A percentile compares a stretch with the other conserved stretches of the same genome.
These are phyloP conservation scores for Drosophila rhopaloa DNA, from an alignment of 1,140 invertebrate species.

Conservation along the genomic window DNA sequence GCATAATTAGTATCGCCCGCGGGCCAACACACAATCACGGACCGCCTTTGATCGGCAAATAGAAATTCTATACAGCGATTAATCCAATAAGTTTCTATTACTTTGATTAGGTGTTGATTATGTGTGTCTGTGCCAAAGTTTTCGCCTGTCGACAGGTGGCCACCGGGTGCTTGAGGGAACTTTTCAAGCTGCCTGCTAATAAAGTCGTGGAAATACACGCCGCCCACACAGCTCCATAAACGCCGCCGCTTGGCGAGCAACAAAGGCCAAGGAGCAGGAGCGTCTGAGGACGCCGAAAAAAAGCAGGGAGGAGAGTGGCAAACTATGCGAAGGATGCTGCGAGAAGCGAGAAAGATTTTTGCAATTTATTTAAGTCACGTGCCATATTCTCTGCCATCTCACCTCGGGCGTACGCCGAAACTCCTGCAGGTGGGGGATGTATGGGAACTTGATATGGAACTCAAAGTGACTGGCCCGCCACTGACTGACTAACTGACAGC, in stretches of 20 bases:
- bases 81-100: conserved; percentile 82
- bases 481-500: conserved; percentile 57
- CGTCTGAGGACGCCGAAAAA: conserved; percentile 5
- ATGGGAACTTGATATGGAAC: conserved; percentile 72
- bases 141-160: conserved; percentile 47
- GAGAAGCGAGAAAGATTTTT: conserved; percentile 78
- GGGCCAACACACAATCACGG: neutral
- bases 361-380: conserved; percentile 82
- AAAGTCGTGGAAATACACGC: conserved; percentile 65
- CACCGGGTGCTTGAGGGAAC: conserved; percentile 29
- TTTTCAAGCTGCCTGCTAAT: conserved; percentile 70
- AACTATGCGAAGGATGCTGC: conserved; percentile 76
- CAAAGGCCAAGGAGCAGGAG: conserved; percentile 50
- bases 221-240: conserved; percentile 44
- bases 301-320: neutral
- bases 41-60: conserved; percentile 52
- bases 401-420: conserved; percentile 24
- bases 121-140: conserved; percentile 48
- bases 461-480: conserved; percentile 73
- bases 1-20: conserved; percentile 30
- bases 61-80: conserved; percentile 71
- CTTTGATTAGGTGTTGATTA: conserved; percentile 82
- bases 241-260: conserved; percentile 51
- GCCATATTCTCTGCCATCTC: conserved; percentile 64
- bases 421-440: conserved; percentile 17